Evolutionary conservation across 1,140 invertebrate species (phyloP).

Genomic region (Carposina sasakii): DNA sequence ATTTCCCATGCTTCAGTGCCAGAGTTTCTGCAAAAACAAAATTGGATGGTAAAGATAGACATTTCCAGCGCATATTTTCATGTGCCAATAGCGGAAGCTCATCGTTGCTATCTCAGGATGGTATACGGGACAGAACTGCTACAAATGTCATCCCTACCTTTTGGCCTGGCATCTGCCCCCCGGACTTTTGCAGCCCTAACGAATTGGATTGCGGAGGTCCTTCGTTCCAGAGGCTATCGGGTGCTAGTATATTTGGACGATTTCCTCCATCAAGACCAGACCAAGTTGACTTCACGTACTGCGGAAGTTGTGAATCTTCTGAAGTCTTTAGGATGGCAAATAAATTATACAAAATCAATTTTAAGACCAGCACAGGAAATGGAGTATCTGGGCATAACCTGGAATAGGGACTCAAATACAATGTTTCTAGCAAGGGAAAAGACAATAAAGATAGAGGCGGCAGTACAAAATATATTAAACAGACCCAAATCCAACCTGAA

Average conservation of each 20-base stretch:
- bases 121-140: constrained; percentile 27
- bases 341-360: constrained; percentile 37
- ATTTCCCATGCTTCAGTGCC: constrained; percentile 24
- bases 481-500: not conserved
- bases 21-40: constrained; percentile 25
- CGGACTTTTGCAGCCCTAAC: constrained; percentile 40
- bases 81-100: constrained; percentile 29
- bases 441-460: not conserved
- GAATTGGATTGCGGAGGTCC: constrained; percentile 43
- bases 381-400: constrained; percentile 38
- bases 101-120: constrained; percentile 33
- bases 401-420: constrained; percentile 32
- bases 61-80: constrained; percentile 42
- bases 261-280: constrained; percentile 23
- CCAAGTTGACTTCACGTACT: not conserved
- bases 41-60: constrained; percentile 42
- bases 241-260: constrained; percentile 35
- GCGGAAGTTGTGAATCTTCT: constrained; percentile 15
- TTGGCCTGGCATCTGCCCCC: constrained; percentile 34
- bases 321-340: constrained; percentile 30
- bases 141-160: constrained; percentile 40
- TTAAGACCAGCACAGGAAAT: constrained; percentile 30
- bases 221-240: constrained; percentile 22
- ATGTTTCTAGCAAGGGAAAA: constrained; percentile 18
- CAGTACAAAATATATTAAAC: not conserved